Evolutionary conservation across 2,888 invertebrate species (phyloP).

Genomic region (Ennomos quercinarius): DNA sequence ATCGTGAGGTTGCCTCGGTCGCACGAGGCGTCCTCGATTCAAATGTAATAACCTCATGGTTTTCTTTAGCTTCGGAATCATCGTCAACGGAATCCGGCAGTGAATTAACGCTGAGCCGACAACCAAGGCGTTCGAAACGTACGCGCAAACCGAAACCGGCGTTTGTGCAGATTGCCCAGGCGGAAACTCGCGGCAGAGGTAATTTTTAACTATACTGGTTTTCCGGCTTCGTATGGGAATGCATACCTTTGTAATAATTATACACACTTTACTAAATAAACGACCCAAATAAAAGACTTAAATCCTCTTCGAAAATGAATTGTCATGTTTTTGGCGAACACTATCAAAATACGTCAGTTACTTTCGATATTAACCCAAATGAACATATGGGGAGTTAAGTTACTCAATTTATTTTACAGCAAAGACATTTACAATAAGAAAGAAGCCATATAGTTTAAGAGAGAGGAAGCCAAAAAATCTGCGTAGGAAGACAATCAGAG

Average conservation of each 20-base stretch:
- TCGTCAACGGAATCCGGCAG: constrained; percentile 78
- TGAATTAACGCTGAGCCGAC: constrained; percentile 64
- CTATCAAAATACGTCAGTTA: too few species aligned
- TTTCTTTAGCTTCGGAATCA: constrained; percentile 59
- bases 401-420: constrained; percentile 55
- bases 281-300: too few species aligned
- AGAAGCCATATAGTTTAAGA: constrained; percentile 79
- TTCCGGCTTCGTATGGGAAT: too few species aligned
- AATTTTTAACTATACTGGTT: constrained; percentile 2
- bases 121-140: constrained; percentile 78
- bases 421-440: constrained; percentile 80
- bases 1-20: too few species aligned
- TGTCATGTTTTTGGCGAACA: too few species aligned
- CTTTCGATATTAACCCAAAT: too few species aligned
- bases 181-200: constrained; percentile 70
- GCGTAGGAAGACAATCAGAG: constrained; percentile 79
- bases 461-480: constrained; percentile 81
- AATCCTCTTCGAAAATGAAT: too few species aligned
- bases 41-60: too few species aligned
- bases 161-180: constrained; percentile 73
- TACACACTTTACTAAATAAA: too few species aligned
- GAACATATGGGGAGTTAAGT: background rate
- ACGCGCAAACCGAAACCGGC: constrained; percentile 75
- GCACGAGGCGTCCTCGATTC: too few species aligned
- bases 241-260: too few species aligned